These are phyloP conservation scores for Alethe castanea DNA, from an alignment of 2,113 vertebrate species.

Conservation along the genomic window DNA sequence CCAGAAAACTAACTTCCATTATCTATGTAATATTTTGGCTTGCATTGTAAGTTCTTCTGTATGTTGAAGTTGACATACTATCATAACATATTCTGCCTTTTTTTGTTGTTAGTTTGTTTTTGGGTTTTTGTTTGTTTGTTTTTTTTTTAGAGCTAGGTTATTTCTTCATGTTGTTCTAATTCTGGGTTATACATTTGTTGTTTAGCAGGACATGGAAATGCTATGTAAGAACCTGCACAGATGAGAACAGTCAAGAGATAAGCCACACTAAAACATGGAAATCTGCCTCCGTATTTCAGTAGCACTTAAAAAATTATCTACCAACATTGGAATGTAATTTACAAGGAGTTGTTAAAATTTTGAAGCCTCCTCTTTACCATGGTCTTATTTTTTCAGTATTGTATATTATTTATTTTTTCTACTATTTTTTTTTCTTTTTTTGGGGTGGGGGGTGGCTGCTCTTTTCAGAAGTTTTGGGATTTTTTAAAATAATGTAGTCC, in stretches of 20 bases:
- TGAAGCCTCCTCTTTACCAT: neutral
- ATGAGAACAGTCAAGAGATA: neutral
- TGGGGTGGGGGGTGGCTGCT: accelerated
- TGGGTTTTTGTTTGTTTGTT: neutral
- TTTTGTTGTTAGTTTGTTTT: neutral
- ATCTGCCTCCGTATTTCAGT: neutral
- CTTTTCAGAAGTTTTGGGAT: neutral
- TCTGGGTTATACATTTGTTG: neutral
- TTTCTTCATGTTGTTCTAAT: neutral
- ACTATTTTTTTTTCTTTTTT: no score
- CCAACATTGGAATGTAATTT: neutral
- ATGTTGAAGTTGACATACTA: neutral
- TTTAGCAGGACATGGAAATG: neutral
- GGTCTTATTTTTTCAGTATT: neutral
- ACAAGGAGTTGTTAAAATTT: neutral
- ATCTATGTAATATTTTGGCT: neutral
- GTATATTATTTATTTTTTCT: neutral
- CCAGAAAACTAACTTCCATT: neutral
- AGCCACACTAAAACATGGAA: neutral
- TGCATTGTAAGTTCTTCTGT: neutral
- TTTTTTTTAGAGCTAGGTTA: neutral
- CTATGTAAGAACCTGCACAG: neutral
- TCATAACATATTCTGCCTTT: neutral
- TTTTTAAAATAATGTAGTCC: neutral
- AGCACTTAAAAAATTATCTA: neutral